Base-by-base conservation (phyloP, 2,888 invertebrate genomes). In the Rhamnusium bicolor region DNA sequence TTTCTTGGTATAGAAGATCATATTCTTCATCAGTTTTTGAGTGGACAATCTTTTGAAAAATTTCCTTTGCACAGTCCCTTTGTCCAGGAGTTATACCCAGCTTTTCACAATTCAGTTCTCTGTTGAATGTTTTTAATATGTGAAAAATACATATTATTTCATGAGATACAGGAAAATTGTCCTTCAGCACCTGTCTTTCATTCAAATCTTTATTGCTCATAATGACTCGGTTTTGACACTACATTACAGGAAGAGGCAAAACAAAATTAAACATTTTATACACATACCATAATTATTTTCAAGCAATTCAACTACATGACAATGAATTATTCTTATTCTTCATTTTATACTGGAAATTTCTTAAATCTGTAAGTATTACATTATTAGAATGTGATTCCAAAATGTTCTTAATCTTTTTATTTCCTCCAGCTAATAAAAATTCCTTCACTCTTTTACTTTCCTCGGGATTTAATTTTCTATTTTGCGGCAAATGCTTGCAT, bases 1-100 rank as follows among this genome's bases (percentile, higher is more conserved):
- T 46, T 46, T 46, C 46, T 46, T 46, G 46, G 10, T 46, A 46
- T 46, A 46, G 8, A 32, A 32, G 46, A 46, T 46, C 46, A 46
- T 46, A 46, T 46, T 46, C 46, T 46, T 46, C 46, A n/a, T 46
- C 46, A 46, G 46, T 46, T 46, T 46, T 46, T 46, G 46, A 46
- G 46, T 46, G 8, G 5, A 46, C n/a, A 10, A 46, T 46, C 10
- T n/a, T 46, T 8, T 46, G 46, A 46, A 46, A 46, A 46, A 46
- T 46, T 46, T 46, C 46, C 46, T 46, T 46, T 46, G 46, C 46
- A 46, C 46, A 46, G 46, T 46, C 46, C n/a, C 46, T 46, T 46
- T 46, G 46, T 8, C 46, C 46, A 46, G 46, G 46, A 46, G 46
- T 46, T 46, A 46, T 46, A 46, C 46, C 46, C 46, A 46, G 46